These are phyloP conservation scores for Pteria penguin DNA, from an alignment of 2,888 invertebrate genomes.

Conservation along the genomic window DNA sequence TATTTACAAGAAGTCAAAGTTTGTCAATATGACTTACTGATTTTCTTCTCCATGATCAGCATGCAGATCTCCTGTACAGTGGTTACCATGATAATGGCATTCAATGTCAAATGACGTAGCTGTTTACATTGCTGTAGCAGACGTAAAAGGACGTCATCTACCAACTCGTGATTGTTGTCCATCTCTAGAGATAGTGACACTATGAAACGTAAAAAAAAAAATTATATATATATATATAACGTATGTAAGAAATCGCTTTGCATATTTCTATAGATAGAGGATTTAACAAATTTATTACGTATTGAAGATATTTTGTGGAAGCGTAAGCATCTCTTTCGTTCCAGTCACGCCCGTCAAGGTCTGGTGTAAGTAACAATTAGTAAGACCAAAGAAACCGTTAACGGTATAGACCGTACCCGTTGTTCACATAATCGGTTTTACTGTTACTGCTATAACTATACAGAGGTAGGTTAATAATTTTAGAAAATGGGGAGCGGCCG, in stretches of 20 bases:
- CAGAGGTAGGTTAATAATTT: too few relatives aligned
- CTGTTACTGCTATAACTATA: too few relatives aligned
- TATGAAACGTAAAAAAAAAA: too few relatives aligned
- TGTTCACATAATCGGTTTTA: too few relatives aligned
- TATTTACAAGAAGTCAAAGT: too few relatives aligned
- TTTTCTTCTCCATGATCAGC: constrained; percentile 58
- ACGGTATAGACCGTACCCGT: too few relatives aligned
- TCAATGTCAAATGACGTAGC: constrained; percentile 59
- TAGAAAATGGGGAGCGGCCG: too few relatives aligned
- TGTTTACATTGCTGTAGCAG: constrained; percentile 56
- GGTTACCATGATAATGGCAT: constrained; percentile 58
- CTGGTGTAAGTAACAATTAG: too few relatives aligned
- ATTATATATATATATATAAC: not conserved
- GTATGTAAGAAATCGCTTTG: not conserved
- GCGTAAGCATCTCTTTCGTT: not conserved
- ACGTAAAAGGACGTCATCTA: constrained; percentile 57
- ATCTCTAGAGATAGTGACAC: constrained; percentile 60
- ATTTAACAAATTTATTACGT: not conserved
- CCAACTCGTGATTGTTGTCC: constrained; percentile 65
- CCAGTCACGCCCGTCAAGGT: too few relatives aligned
- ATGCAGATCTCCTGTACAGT: constrained; percentile 62
- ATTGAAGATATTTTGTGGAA: not conserved
- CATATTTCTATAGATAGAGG: not conserved
- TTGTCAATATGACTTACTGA: constrained; percentile 66
- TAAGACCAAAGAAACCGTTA: too few relatives aligned